These are phyloP conservation scores for Neolamprologus falcicula DNA, from an alignment of 2,113 vertebrate genomes.

Conservation along the genomic window DNA sequence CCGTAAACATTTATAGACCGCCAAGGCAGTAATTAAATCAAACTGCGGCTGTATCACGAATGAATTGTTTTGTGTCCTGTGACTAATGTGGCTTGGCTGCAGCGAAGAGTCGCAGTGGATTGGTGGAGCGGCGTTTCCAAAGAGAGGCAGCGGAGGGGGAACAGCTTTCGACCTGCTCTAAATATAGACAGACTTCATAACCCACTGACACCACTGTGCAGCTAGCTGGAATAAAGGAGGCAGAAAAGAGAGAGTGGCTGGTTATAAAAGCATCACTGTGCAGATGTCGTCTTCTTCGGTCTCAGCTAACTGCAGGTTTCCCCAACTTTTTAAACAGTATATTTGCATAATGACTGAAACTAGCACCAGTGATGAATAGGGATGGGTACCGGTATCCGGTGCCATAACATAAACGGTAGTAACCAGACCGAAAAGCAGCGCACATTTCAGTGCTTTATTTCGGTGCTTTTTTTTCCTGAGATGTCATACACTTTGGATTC, in stretches of 20 bases:
- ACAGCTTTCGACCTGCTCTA: not conserved
- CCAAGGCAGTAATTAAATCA: not conserved
- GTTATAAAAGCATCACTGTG: not conserved
- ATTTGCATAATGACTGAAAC: not conserved
- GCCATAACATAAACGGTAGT: not conserved
- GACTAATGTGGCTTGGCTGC: not conserved
- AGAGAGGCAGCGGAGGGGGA: not conserved
- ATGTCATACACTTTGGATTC: rapidly evolving
- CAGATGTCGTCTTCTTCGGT: not conserved
- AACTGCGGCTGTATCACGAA: not conserved
- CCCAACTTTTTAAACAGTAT: not conserved
- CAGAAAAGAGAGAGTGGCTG: not conserved
- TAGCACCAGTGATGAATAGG: not conserved
- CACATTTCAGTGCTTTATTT: not conserved
- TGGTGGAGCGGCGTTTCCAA: not conserved
- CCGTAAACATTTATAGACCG: not conserved
- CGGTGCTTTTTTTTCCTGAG: not conserved
- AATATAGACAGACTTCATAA: constrained; percentile 43
- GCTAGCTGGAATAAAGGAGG: not conserved
- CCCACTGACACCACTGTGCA: constrained; percentile 11
- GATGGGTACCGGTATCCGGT: not conserved
- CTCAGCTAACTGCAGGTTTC: not conserved
- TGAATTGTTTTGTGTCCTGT: not conserved
- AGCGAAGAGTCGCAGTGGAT: not conserved
- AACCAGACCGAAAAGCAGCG: not conserved